A percentile compares a stretch with the other conserved stretches of the same genome.
phyloP scores from a whole-genome alignment of 2,888 invertebrate species.

The Herminia tarsipennalis region DNA sequence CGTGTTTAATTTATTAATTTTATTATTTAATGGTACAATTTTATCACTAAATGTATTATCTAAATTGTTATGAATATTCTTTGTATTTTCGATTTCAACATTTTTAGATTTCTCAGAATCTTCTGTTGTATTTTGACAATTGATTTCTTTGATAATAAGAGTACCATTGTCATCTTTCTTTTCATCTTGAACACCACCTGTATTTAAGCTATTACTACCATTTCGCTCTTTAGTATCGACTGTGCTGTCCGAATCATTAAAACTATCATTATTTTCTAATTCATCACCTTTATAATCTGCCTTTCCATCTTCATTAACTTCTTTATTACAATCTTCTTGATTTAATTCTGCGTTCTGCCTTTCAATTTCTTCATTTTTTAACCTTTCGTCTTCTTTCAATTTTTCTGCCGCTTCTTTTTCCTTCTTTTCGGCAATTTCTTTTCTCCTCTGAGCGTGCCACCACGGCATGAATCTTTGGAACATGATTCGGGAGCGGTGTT shows the following conservation, averaged over 20 bases:
- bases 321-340: not conserved
- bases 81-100: not conserved
- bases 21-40: constrained; percentile 22
- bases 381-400: constrained; percentile 17
- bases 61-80: not conserved
- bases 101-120: not conserved
- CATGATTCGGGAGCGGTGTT: constrained; percentile 78
- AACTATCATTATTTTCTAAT: not conserved
- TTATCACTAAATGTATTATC: constrained; percentile 3
- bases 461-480: constrained; percentile 82
- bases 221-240: not conserved
- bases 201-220: not conserved
- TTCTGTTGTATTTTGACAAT: constrained; percentile 3
- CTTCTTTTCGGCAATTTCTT: constrained; percentile 70
- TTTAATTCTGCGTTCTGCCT: not conserved
- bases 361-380: constrained; percentile 6
- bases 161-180: not conserved
- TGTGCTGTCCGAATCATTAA: not conserved
- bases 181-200: not conserved
- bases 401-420: constrained; percentile 48
- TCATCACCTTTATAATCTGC: not conserved
- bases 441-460: constrained; percentile 73
- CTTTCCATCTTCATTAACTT: not conserved
- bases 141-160: constrained; percentile 4
- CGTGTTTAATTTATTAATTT: constrained; percentile 12